Conservation (phyloP, 35 echinoderm and acorn worm species). For the Lytechinus pictus region DNA sequence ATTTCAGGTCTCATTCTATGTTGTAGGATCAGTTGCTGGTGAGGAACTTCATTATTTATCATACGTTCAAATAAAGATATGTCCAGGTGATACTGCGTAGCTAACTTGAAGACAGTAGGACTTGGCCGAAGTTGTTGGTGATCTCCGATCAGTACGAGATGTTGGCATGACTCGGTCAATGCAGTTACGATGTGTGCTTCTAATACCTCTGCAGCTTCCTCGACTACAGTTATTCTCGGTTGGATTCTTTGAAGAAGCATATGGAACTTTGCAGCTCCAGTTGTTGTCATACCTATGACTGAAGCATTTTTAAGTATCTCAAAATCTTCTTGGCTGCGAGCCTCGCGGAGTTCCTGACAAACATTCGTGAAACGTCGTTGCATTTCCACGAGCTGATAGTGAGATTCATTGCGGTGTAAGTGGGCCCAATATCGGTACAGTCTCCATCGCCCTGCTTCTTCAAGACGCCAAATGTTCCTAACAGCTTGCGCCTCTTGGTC, state of each 20-base stretch:
- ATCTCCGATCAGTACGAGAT: constrained; percentile 92
- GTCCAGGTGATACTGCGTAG: constrained; percentile 70
- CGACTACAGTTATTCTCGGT: constrained; percentile 83
- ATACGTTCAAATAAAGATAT: constrained; percentile 91
- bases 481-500: constrained; percentile 56
- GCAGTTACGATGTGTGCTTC: constrained; percentile 88
- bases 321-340: constrained; percentile 72
- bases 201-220: constrained; percentile 96
- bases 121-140: constrained; percentile 95
- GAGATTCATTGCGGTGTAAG: constrained; percentile 23
- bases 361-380: constrained; percentile 37
- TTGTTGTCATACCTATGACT: constrained; percentile 94
- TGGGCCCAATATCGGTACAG: constrained; percentile 80
- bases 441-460: constrained; percentile 52
- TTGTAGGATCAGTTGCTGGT: constrained; percentile 62
- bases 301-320: constrained; percentile 61
- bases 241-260: constrained; percentile 71
- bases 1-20: constrained; percentile 94
- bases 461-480: constrained; percentile 63
- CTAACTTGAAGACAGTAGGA: constrained; percentile 85
- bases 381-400: constrained; percentile 20
- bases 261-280: constrained; percentile 84
- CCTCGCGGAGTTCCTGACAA: constrained; percentile 64
- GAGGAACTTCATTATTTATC: constrained; percentile 75
- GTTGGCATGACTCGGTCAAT: constrained; percentile 83